These are phyloP conservation scores for Rhizoglyphus robini DNA, from an alignment of 1,140 invertebrate genomes.

Conservation along the genomic window DNA sequence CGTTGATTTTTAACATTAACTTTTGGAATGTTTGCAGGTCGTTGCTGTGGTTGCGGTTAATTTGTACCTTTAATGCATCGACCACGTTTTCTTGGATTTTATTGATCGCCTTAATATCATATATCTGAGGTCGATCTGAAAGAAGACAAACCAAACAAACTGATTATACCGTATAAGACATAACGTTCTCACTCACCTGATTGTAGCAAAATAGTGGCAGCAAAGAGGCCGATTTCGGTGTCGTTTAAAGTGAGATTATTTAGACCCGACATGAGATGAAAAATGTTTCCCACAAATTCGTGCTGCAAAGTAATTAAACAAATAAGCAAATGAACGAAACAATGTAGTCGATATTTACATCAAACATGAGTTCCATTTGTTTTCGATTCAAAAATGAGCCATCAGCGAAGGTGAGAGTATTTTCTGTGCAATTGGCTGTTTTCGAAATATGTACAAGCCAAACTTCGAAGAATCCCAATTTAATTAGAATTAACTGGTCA, in stretches of 20 bases:
- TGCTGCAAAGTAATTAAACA: slow-evolving; percentile 29
- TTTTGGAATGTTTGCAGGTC: slow-evolving; percentile 50
- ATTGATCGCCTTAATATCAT: slow-evolving; percentile 66
- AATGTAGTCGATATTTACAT: slow-evolving; percentile 49
- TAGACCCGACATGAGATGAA: slow-evolving; percentile 35
- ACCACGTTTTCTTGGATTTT: slow-evolving; percentile 61
- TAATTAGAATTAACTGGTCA: slow-evolving; percentile 84
- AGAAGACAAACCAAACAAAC: not conserved
- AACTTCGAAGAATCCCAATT: slow-evolving; percentile 90
- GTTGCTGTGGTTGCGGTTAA: slow-evolving; percentile 41
- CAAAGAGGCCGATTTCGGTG: slow-evolving; percentile 76
- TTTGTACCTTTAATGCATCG: slow-evolving; percentile 66
- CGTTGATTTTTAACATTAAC: slow-evolving; percentile 55
- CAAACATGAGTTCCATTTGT: slow-evolving; percentile 81
- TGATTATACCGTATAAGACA: not conserved
- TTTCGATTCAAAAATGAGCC: slow-evolving; percentile 68
- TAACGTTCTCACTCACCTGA: slow-evolving; percentile 36
- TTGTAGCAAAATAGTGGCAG: slow-evolving; percentile 65
- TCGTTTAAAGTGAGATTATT: slow-evolving; percentile 66
- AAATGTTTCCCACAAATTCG: slow-evolving; percentile 61
- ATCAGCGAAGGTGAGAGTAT: slow-evolving; percentile 74
- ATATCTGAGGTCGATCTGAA: slow-evolving; percentile 50
- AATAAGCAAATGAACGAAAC: not conserved
- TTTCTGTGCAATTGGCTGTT: slow-evolving; percentile 51
- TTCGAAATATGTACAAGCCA: slow-evolving; percentile 76